Evolutionary conservation across 2,797 vertebrate genomes (phyloP).

Genomic region (Champsocephalus esox): DNA sequence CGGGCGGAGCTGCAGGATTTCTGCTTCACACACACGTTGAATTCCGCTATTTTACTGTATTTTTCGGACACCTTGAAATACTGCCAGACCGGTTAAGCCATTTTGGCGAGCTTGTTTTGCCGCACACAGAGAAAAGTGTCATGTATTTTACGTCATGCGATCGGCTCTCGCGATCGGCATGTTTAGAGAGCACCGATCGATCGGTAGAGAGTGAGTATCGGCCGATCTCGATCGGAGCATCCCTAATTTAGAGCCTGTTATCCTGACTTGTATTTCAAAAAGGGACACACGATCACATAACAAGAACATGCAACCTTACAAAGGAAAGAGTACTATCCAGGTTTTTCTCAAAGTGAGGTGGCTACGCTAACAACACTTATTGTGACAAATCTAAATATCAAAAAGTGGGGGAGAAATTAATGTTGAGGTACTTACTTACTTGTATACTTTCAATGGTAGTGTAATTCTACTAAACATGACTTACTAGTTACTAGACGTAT

Average conservation of each 20-base stretch:
- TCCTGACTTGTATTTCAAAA: constrained; percentile 43
- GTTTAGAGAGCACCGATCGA: no score
- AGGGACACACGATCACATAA: neutral
- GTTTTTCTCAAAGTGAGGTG: neutral
- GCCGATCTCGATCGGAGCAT: no score
- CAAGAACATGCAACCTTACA: constrained; percentile 1
- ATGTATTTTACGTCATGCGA: no score
- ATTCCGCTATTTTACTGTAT: no score
- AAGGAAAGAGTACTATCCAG: neutral
- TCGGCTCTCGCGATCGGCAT: no score
- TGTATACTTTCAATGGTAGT: neutral
- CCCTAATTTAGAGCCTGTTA: neutral
- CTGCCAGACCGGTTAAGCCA: no score
- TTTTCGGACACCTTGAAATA: no score
- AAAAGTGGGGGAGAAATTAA: neutral
- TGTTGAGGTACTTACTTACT: neutral
- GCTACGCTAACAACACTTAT: neutral
- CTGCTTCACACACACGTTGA: no score
- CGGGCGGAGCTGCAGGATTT: no score
- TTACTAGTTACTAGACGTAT: neutral
- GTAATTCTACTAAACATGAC: neutral
- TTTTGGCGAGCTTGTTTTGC: no score
- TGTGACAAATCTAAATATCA: neutral
- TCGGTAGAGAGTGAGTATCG: no score
- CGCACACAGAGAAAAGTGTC: no score